Percentiles rank a stretch among this genome's conserved stretches.
Conservation (phyloP, 1,140 invertebrate species). For the Pseudoatta argentina region DNA sequence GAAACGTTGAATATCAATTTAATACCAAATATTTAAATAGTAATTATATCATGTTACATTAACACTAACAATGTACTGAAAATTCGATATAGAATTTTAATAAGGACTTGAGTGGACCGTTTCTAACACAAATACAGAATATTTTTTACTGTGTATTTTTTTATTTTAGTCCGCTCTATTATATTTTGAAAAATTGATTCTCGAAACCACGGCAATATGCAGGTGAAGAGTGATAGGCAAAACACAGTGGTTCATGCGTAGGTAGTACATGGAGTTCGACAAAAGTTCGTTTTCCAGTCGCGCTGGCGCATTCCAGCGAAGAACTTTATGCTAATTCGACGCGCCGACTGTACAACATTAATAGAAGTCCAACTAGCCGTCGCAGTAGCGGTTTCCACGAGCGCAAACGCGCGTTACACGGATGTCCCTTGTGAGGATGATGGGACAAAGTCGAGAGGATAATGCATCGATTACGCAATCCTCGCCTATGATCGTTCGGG, state of each 20-base stretch:
- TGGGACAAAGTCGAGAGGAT: conserved; percentile 29
- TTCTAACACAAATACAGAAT: no score
- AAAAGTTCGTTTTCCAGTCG: conserved; percentile 39
- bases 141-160: neutral
- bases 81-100: no score
- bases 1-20: no score
- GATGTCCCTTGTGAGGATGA: neutral
- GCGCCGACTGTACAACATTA: conserved; percentile 47
- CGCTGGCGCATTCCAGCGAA: conserved; percentile 2
- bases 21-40: no score
- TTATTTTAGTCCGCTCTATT: neutral
- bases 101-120: no score
- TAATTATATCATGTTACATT: no score
- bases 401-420: conserved; percentile 30
- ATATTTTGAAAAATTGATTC: conserved; percentile 20
- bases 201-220: neutral
- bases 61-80: no score
- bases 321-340: conserved; percentile 46
- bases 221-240: neutral
- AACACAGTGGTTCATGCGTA: conserved; percentile 23
- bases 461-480: conserved; percentile 60
- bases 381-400: conserved; percentile 7
- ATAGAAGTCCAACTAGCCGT: conserved; percentile 27
- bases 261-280: conserved; percentile 19
- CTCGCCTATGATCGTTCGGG: conserved; percentile 56